Evolutionary conservation across 1,140 invertebrate species (phyloP).

Genomic region (Platyscapa corneri): DNA sequence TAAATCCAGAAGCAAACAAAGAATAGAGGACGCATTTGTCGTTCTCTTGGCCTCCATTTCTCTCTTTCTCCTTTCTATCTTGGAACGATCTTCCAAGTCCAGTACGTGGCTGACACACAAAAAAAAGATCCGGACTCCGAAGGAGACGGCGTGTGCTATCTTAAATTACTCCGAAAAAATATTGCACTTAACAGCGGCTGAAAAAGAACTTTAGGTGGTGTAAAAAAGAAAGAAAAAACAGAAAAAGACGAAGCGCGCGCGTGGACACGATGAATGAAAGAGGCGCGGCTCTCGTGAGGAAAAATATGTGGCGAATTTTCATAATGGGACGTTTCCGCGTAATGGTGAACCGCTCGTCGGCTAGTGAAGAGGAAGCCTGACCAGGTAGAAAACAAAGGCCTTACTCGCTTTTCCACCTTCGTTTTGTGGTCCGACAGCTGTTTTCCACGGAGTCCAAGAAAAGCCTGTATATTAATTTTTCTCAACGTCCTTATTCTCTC

Average conservation of each 20-base stretch:
- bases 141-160: no score
- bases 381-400: constrained; percentile 11
- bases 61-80: not conserved
- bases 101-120: not conserved
- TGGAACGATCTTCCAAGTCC: constrained; percentile 4
- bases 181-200: no score
- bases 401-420: not conserved
- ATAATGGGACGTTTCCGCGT: constrained; percentile 25
- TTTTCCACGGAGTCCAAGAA: not conserved
- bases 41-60: no score
- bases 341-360: not conserved
- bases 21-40: no score
- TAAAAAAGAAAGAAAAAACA: no score
- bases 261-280: no score
- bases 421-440: not conserved
- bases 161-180: no score
- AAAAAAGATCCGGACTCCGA: no score
- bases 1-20: no score
- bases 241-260: no score
- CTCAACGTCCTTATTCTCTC: not conserved
- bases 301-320: constrained; percentile 40
- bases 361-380: not conserved
- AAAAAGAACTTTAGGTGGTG: no score
- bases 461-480: not conserved
- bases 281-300: no score